Percentiles rank a stretch among this genome's conserved stretches.
phyloP scores from a whole-genome alignment of 2,113 vertebrate genomes.

The Barbus barbus region DNA sequence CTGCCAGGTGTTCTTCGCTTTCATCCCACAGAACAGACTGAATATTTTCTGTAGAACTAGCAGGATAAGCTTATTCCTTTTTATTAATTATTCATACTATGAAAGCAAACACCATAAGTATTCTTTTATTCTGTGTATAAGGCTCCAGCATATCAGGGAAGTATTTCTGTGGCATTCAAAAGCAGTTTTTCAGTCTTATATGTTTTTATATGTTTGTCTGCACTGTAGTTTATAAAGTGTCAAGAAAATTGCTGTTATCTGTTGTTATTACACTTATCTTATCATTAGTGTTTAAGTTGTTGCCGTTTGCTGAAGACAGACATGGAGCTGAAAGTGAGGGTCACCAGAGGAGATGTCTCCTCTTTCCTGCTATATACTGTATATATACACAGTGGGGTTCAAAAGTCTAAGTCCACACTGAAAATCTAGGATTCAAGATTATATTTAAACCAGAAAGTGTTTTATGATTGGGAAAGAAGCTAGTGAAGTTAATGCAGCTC shows the following conservation, averaged over 20 bases:
- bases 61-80: background rate
- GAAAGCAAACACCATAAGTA: background rate
- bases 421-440: background rate
- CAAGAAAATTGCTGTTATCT: constrained; percentile 4
- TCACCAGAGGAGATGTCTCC: background rate
- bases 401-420: background rate
- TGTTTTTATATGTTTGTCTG: background rate
- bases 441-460: background rate
- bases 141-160: background rate
- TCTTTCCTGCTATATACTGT: background rate
- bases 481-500: background rate
- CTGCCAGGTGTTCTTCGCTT: background rate
- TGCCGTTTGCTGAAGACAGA: background rate
- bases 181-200: background rate
- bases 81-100: background rate
- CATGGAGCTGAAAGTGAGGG: background rate
- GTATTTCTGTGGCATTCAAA: background rate
- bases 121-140: background rate
- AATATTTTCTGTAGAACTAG: background rate
- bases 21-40: background rate
- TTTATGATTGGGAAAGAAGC: background rate
- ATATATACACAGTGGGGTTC: background rate
- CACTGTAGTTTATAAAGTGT: background rate
- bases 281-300: constrained; percentile 6
- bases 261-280: constrained; percentile 7